Base-by-base conservation (phyloP, 2,888 invertebrate species). In the Andrena bicolor region DNA sequence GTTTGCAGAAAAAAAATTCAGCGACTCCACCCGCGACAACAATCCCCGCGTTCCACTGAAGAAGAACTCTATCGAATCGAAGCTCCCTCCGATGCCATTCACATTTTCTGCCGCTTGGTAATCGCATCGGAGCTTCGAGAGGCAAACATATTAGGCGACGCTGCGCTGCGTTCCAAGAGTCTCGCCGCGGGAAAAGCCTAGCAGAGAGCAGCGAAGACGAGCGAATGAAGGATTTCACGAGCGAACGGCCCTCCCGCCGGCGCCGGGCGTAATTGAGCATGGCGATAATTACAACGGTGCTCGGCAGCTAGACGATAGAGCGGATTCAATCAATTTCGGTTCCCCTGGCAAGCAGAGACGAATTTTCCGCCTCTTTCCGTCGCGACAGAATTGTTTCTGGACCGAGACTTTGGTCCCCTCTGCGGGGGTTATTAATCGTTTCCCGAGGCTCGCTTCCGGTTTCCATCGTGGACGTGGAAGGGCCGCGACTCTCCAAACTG, bases 221-320 rank as follows among this genome's bases (percentile, higher is more conserved):
- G 70, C 68, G 68, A 81, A 66, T 53, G 79, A 69, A 71, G 83
- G 85, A 85, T 87, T 87, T 85, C 26, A 87, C 80, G 83, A 71
- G 65, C 76, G 83, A 76, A 66, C 69, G 76, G 79, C 64, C 41
- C 41, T 5, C 16, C 66, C 71, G 80, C 70, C 68, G 80, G 77
- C 72, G 78, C 20, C 85, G 77, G 65, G 76, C 71, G 88, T 87
- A 90, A 90, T 89, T 85, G 90, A 89, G 88, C 84, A 80, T 81
- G 71, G 83, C 79, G 85, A 86, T 87, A 86, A 90, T 89, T 88
- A 89, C 88, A 85, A 87, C 82, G 78, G 79, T 69, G 73, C 83
- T 69, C 76, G 48, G 61, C 65, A 41, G 41, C 41, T 41, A 41
- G 71, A 51, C 51, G 64, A 53, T 73, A 26, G 60, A 80, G 82